Evolutionary conservation across 2,888 invertebrate genomes (phyloP).

Genomic region (Zelleria hepariella): DNA sequence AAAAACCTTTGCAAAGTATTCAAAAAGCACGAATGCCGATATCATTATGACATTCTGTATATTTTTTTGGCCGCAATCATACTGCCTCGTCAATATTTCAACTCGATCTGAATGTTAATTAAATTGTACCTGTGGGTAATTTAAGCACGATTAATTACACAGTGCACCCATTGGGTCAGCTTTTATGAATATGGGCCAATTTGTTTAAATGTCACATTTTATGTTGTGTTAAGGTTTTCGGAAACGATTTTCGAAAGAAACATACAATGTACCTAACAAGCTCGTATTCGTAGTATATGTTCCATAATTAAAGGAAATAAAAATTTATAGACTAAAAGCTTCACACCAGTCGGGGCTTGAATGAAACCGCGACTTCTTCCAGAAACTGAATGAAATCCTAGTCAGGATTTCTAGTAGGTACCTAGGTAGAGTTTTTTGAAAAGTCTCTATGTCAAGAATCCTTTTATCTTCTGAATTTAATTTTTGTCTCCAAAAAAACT

Average conservation of each 20-base stretch:
- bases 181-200: conserved; percentile 1
- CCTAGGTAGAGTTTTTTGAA: too few relatives aligned
- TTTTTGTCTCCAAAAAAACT: not conserved
- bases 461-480: not conserved
- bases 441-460: too few relatives aligned
- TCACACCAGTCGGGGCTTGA: too few relatives aligned
- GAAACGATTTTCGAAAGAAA: not conserved
- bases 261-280: not conserved
- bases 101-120: not conserved
- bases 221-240: not conserved
- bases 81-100: not conserved
- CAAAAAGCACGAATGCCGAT: not conserved
- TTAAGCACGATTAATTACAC: conserved; percentile 2
- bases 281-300: too few relatives aligned
- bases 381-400: too few relatives aligned
- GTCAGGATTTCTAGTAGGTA: too few relatives aligned
- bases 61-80: not conserved
- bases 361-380: too few relatives aligned
- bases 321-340: too few relatives aligned
- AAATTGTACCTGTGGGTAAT: not conserved
- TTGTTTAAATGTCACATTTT: conserved; percentile 1
- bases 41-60: not conserved
- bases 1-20: not conserved
- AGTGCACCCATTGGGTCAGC: not conserved
- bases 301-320: too few relatives aligned